Conservation (phyloP, 2,113 vertebrate genomes). For the Plecotus auritus region DNA sequence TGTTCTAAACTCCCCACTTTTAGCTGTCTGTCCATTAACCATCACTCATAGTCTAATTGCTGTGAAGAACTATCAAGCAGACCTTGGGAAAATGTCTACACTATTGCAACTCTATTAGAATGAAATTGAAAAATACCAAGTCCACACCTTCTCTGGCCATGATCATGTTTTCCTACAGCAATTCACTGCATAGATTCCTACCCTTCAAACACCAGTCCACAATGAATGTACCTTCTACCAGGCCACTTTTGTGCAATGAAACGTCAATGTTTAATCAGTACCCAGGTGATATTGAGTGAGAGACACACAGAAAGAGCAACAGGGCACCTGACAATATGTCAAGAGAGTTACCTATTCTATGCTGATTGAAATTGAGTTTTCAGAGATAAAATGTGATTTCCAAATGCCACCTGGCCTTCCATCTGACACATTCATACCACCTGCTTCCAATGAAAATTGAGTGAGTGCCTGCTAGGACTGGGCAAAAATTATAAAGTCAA, state of each 20-base stretch:
- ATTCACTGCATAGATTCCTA: not conserved
- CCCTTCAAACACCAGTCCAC: not conserved
- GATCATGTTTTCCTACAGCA: not conserved
- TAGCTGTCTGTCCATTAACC: not conserved
- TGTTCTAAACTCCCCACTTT: not conserved
- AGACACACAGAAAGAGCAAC: not conserved
- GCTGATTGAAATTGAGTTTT: conserved; percentile 48
- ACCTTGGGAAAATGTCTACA: conserved; percentile 20
- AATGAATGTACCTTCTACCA: not conserved
- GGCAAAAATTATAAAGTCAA: conserved; percentile 19
- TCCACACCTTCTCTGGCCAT: not conserved
- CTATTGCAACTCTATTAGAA: conserved; percentile 5
- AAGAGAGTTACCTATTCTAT: conserved; percentile 20
- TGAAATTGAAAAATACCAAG: conserved; percentile 31
- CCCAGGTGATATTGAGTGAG: not conserved
- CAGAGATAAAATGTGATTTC: conserved; percentile 49
- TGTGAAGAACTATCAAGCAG: not conserved
- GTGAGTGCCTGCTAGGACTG: not conserved
- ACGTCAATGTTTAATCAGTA: not conserved
- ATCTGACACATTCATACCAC: conserved; percentile 16
- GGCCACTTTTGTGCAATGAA: not conserved
- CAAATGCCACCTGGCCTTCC: conserved; percentile 28
- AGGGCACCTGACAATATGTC: not conserved
- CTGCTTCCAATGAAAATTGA: conserved; percentile 45
- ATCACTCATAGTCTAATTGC: not conserved